Conservation (phyloP, 2,113 vertebrate species). For the Atrichornis clamosus region DNA sequence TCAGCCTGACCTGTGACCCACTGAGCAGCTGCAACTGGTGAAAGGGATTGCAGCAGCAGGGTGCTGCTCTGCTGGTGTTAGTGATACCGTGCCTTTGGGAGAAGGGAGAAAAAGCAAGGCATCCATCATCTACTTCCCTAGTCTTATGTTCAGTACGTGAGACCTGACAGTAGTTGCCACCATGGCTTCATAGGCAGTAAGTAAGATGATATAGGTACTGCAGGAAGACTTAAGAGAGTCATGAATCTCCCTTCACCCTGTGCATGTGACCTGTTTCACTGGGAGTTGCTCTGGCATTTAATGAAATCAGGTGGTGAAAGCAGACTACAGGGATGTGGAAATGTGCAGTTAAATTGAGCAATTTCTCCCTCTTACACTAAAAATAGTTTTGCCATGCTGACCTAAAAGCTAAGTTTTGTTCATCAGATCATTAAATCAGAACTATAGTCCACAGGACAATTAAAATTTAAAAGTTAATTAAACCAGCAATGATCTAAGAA, state of each 20-base stretch:
- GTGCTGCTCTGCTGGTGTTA: not conserved
- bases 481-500: not conserved
- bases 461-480: constrained; percentile 47
- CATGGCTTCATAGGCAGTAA: not conserved
- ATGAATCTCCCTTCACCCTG: not conserved
- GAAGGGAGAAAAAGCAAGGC: not conserved
- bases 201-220: not conserved
- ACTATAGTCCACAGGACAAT: constrained; percentile 6
- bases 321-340: not conserved
- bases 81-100: not conserved
- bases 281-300: not conserved
- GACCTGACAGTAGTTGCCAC: not conserved
- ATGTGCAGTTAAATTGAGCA: not conserved
- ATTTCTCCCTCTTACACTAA: not conserved
- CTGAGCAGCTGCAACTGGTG: not conserved
- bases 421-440: constrained; percentile 3
- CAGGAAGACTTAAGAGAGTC: not conserved
- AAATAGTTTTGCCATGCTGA: not conserved
- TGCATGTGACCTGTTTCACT: not conserved
- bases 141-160: not conserved
- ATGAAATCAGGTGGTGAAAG: not conserved
- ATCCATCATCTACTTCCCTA: not conserved
- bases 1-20: not conserved
- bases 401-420: constrained; percentile 8
- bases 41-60: not conserved